Evolutionary conservation across 2,888 invertebrate species (phyloP).

Genomic region (Campoplex nolae): DNA sequence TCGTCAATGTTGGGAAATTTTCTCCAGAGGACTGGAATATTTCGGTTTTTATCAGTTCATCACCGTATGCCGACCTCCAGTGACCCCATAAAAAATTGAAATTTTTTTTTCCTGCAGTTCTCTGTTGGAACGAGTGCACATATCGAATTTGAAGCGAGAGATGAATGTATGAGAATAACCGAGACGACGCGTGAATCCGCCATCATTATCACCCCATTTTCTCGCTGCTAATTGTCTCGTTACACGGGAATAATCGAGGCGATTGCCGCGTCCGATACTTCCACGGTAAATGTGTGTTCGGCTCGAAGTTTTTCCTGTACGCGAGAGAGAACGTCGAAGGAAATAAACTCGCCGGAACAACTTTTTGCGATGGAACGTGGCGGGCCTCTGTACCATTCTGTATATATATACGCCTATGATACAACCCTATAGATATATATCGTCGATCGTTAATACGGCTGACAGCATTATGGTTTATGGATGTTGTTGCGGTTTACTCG

Average conservation of each 20-base stretch:
- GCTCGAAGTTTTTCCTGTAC: slow-evolving; percentile 55
- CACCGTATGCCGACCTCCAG: neutral
- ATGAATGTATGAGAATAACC: slow-evolving; percentile 62
- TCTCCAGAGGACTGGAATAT: neutral
- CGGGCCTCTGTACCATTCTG: slow-evolving; percentile 28
- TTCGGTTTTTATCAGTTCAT: no score
- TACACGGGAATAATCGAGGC: slow-evolving; percentile 66
- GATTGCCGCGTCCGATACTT: slow-evolving; percentile 66
- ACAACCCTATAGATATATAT: slow-evolving; percentile 13
- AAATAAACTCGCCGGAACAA: slow-evolving; percentile 72
- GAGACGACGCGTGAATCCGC: slow-evolving; percentile 33
- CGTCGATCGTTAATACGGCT: slow-evolving; percentile 69
- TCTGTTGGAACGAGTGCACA: neutral
- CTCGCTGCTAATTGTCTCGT: slow-evolving; percentile 68
- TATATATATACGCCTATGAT: neutral
- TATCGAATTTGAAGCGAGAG: slow-evolving; percentile 54
- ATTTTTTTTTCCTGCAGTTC: slow-evolving; percentile 30
- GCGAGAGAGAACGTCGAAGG: slow-evolving; percentile 61
- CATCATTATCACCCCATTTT: slow-evolving; percentile 60
- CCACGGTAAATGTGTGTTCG: slow-evolving; percentile 43
- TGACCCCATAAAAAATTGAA: slow-evolving; percentile 39
- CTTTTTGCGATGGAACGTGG: slow-evolving; percentile 72
- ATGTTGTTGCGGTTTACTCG: slow-evolving; percentile 46
- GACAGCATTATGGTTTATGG: slow-evolving; percentile 67
- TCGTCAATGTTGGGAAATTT: no score